Percentiles rank a stretch among this genome's conserved stretches.
phyloP scores from a whole-genome alignment of 2,888 invertebrate genomes.

The Tinea pellionella region DNA sequence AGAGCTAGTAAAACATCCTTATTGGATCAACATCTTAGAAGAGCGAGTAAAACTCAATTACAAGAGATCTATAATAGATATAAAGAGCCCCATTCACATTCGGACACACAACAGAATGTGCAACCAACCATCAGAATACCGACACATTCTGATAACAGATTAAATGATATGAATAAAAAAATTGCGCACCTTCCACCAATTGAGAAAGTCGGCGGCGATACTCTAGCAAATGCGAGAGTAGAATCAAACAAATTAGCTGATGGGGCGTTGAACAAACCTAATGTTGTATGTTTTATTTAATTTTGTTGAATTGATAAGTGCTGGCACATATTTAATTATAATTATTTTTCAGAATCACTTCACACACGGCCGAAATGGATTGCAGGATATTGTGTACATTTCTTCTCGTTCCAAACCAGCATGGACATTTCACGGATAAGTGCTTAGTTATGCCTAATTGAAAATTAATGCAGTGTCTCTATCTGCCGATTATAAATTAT shows the following conservation, averaged over 20 bases:
- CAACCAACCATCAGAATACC: constrained; percentile 24
- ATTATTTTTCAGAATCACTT: not conserved
- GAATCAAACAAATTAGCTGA: not conserved
- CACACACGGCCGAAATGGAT: constrained; percentile 37
- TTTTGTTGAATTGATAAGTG: too few species aligned
- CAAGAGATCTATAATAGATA: constrained; percentile 53
- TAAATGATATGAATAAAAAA: constrained; percentile 23
- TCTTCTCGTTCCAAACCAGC: constrained; percentile 39
- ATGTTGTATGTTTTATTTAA: too few species aligned
- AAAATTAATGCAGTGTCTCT: not conserved
- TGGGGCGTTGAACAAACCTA: not conserved
- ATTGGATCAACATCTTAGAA: constrained; percentile 32
- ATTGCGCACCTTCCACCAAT: constrained; percentile 22
- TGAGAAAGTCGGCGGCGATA: constrained; percentile 47
- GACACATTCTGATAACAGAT: constrained; percentile 38
- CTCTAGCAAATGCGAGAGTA: constrained; percentile 28
- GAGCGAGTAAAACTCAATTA: constrained; percentile 43
- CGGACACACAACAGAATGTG: constrained; percentile 44
- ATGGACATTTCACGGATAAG: constrained; percentile 50
- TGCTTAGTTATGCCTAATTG: not conserved
- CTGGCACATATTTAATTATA: too few species aligned
- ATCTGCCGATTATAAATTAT: not conserved
- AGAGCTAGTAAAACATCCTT: constrained; percentile 53
- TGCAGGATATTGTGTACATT: constrained; percentile 49
- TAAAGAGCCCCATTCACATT: constrained; percentile 53